Conservation (phyloP, 2,113 vertebrate genomes). For the Diadophis punctatus region DNA sequence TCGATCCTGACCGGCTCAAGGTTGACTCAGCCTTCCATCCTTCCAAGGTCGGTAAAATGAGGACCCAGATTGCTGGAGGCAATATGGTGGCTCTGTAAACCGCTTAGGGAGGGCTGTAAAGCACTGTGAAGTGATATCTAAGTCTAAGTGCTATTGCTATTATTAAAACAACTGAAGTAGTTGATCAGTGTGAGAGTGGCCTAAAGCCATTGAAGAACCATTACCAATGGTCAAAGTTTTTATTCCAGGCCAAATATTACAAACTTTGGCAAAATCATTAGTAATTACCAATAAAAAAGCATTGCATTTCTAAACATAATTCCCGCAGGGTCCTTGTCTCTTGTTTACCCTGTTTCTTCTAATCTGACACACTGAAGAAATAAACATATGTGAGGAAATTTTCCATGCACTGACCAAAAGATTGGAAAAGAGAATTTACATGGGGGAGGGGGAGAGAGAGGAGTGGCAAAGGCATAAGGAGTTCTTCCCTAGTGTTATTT, state of each 20-base stretch:
- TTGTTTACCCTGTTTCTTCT: not conserved
- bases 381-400: not conserved
- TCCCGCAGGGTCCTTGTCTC: not conserved
- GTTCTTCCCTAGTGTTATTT: not conserved
- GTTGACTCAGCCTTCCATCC: no score
- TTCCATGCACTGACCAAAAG: not conserved
- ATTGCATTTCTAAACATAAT: not conserved
- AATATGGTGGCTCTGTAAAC: no score
- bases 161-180: not conserved
- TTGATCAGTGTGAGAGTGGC: not conserved
- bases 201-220: not conserved
- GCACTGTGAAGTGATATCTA: no score
- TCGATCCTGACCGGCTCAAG: no score
- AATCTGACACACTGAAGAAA: not conserved
- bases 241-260: not conserved
- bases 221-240: not conserved
- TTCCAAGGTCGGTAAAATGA: no score
- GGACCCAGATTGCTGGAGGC: no score
- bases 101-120: no score
- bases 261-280: not conserved
- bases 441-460: not conserved
- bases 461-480: not conserved
- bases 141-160: no score
- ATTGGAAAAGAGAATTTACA: not conserved
- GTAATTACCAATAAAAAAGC: not conserved